Percentiles rank a stretch among this genome's conserved stretches.
Conservation (phyloP, 2,113 vertebrate genomes). For the Mustela nigripes region DNA sequence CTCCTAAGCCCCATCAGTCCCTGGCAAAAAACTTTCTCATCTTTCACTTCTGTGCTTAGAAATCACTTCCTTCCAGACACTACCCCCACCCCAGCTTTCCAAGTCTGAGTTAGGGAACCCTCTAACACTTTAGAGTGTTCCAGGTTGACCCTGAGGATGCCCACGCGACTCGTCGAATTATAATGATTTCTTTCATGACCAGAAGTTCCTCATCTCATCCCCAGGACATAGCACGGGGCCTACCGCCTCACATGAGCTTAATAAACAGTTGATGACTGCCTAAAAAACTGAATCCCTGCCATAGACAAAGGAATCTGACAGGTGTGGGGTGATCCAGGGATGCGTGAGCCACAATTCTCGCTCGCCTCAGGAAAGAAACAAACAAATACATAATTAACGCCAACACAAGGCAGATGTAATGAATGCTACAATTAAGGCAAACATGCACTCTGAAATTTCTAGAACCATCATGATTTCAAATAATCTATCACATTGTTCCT, state of each 20-base stretch:
- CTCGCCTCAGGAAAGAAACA: slow-evolving; percentile 59
- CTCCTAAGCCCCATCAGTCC: not conserved
- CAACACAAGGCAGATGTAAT: slow-evolving; percentile 56
- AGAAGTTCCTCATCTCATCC: not conserved
- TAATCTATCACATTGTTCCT: slow-evolving; percentile 69
- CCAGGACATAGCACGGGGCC: not conserved
- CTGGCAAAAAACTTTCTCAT: slow-evolving; percentile 14
- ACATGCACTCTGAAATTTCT: slow-evolving; percentile 59
- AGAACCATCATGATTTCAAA: slow-evolving; percentile 71
- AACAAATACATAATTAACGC: slow-evolving; percentile 69
- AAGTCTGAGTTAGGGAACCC: not conserved
- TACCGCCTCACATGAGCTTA: slow-evolving; percentile 2
- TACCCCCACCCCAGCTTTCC: not conserved
- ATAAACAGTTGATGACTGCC: slow-evolving; percentile 28
- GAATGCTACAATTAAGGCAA: slow-evolving; percentile 70
- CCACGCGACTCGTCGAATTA: not conserved
- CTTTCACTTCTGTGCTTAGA: not conserved
- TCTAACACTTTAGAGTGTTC: not conserved
- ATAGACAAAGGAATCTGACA: slow-evolving; percentile 59
- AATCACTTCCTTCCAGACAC: not conserved
- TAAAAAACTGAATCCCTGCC: slow-evolving; percentile 35
- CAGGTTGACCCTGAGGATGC: not conserved
- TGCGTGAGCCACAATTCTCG: slow-evolving; percentile 34
- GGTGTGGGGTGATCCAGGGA: slow-evolving; percentile 37
- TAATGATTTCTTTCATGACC: slow-evolving; percentile 1